Base-by-base conservation (phyloP, 35 echinoderm and acorn worm species). In the Holothuria glaberrima region DNA sequence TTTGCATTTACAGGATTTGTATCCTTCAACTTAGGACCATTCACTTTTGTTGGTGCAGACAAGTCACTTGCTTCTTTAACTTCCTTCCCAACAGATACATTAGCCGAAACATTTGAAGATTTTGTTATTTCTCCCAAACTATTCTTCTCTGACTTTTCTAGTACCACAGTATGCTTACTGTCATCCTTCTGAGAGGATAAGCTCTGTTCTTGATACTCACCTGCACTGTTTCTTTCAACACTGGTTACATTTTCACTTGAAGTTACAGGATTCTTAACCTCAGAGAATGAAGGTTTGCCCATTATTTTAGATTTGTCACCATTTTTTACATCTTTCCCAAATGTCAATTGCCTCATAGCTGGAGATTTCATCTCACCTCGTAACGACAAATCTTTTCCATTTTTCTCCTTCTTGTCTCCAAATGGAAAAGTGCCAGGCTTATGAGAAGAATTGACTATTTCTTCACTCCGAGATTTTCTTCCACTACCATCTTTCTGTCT, bases 301-400 rank as follows among this genome's bases (percentile, higher is more conserved):
- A 26, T 54, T 1, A 14, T 1, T 54, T 54, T 54, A 9, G 12
- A 2, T 14, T 54, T 54, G 1, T 54, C 50, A 9, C 1, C 44
- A 19, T 44, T 70, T 19, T 68, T 68, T 6, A 20, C 12, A 71
- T 71, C 85, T 26, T 26, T 46, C 4, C 19, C 30, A 59, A 87
- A 87, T 7, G 29, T 24, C 17, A 87, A 21, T 34, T 87, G 85
- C 34, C 85, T 64, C 66, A 87, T 71, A 12, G 41, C 85, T 33
- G 60, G 85, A 35, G 85, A 87, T 87, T 87, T 87, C 66, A 52
- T 52, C n/a, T 87, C 85, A 3, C 74, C 44, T 21, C 20, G 57
- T 58, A 4, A n/a, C 9, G 50, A 54, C 5, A 54, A 54, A 25
- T 27, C 78, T 22, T 33, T 24, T 63, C 59, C 56, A 16, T 5